Percentiles rank a stretch among this genome's conserved stretches.
These are phyloP conservation scores for Cranoglanis bouderius DNA, from an alignment of 2,113 vertebrate species.

Conservation along the genomic window DNA sequence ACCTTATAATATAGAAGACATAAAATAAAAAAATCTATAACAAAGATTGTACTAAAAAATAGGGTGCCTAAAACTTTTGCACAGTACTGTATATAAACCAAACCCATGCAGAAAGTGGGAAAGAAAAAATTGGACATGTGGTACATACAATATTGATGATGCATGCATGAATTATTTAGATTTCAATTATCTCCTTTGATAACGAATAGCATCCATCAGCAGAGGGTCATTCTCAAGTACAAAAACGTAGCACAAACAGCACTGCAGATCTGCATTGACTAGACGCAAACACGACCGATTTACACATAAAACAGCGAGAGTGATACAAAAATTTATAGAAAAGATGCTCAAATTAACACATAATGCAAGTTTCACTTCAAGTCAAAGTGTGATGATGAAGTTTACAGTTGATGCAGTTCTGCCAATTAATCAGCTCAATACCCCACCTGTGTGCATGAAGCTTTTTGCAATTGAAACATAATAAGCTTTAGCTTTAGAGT, in stretches of 20 bases:
- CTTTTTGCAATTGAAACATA: background rate
- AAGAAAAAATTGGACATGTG: background rate
- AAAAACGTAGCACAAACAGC: background rate
- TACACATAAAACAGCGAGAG: too few species aligned
- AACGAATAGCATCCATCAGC: background rate
- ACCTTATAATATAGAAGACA: too few species aligned
- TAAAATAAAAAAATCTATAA: too few species aligned
- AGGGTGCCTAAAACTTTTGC: too few species aligned
- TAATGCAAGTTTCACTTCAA: background rate
- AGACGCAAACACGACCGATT: too few species aligned
- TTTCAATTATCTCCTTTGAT: slow-evolving; percentile 27
- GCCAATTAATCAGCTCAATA: background rate
- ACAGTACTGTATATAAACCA: background rate
- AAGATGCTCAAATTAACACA: background rate
- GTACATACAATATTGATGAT: slow-evolving; percentile 28
- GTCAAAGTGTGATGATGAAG: background rate
- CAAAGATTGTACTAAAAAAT: too few species aligned
- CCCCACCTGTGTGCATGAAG: background rate
- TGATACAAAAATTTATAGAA: background rate
- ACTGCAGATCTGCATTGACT: background rate
- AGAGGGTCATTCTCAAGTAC: background rate
- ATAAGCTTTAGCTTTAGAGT: slow-evolving; percentile 1
- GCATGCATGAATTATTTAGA: slow-evolving; percentile 32
- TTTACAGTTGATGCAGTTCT: background rate
- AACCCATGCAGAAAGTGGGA: background rate